Evolutionary conservation across 2,113 vertebrate species (phyloP).

Genomic region (Chamaetylas fuelleborni): DNA sequence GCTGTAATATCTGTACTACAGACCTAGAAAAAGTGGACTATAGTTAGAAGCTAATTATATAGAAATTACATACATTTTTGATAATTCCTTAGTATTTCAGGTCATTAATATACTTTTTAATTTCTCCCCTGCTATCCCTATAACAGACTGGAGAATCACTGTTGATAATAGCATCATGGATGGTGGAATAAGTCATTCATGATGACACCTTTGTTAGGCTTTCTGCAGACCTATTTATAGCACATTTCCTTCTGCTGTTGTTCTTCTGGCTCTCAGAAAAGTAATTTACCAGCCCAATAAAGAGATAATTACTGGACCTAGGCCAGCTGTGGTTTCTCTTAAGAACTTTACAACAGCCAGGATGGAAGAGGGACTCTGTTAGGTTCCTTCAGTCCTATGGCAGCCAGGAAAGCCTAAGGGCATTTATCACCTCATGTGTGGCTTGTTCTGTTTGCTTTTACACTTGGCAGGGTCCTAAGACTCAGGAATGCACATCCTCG

Average conservation of each 20-base stretch:
- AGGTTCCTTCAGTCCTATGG: background rate
- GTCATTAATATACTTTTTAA: background rate
- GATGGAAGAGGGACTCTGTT: background rate
- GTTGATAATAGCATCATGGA: accelerated
- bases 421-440: slow-evolving; percentile 36
- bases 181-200: background rate
- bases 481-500: slow-evolving; percentile 50
- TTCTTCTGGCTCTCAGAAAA: background rate
- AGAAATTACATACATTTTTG: background rate
- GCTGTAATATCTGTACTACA: background rate
- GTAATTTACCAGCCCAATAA: background rate
- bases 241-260: background rate
- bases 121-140: background rate
- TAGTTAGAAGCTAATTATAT: background rate
- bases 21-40: background rate
- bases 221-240: slow-evolving; percentile 12
- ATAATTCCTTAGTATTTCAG: background rate
- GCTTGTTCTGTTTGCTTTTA: slow-evolving; percentile 51
- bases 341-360: background rate
- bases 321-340: slow-evolving; percentile 37
- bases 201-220: background rate
- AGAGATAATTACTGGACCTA: background rate
- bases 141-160: background rate
- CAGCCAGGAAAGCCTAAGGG: slow-evolving; percentile 41
- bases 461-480: slow-evolving; percentile 46